Base-by-base conservation (phyloP, 2,888 invertebrate species). In the Agrotis ipsilon region DNA sequence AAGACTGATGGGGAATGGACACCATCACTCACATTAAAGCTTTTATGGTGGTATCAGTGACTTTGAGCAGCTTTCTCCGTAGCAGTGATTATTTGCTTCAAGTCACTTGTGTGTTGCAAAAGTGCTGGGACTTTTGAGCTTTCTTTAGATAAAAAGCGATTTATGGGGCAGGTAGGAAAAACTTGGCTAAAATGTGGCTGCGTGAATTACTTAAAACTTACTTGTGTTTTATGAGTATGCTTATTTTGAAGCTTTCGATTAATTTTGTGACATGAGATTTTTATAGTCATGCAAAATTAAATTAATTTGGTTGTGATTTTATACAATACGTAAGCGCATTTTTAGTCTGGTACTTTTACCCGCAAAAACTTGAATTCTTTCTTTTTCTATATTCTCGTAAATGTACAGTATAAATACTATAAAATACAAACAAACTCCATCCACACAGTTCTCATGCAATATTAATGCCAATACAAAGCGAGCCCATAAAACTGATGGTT, bases 1-100 rank as follows among this genome's bases (percentile, higher is more conserved):
- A 69, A 77, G 81, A 80, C 81, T 78, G 72, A 83, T 82, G 83
- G 84, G 65, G 72, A 83, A 84, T 84, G 80, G 74, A 84, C 80
- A 84, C 84, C 80, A 78, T 82, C 75, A 65, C 67, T 84, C 74
- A 80, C 77, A 66, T 77, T 77, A 77, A 73, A 61, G 82, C 84
- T 73, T 84, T 84, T 82, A 83, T 78, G 80, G 84, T 75, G 52
- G 84, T 84, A 80, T 82, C 73, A 80, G 80, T 73, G 63, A 81
- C 73, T 80, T 82, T 62, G 80, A 58, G 64, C 48, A 66, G 80
- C 82, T 84, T 84, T 84, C 82, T 80, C 78, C 66, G 58, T 18
- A 18, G 58, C 71, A 18, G 61, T 70, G 70, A 72, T 73, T 80
- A 68, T 77, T 82, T 69, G 65, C 72, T 66, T 59, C 63, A 64